A percentile compares a stretch with the other conserved stretches of the same genome.
Evolutionary conservation across 92 coral and sea anemone genomes (phyloP).

Genomic region (Isaurus tuberculatus): DNA sequence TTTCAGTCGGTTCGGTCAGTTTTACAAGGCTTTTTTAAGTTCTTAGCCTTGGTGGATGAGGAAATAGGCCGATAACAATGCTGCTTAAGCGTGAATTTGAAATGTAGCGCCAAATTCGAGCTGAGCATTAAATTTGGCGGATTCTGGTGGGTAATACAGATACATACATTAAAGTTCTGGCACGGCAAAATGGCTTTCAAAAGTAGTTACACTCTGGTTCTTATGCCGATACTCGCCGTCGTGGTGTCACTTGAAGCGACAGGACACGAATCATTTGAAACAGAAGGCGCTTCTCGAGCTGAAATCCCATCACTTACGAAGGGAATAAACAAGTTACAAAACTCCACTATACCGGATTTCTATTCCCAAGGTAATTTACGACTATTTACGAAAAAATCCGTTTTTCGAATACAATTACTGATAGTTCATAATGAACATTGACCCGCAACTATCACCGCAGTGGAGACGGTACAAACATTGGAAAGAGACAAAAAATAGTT

Average conservation of each 20-base stretch:
- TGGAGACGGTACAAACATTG: no score
- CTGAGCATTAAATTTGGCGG: conserved; percentile 18
- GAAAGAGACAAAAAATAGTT: no score
- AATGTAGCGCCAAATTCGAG: conserved; percentile 32
- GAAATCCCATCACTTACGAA: conserved; percentile 22
- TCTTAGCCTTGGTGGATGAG: background rate
- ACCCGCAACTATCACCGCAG: no score
- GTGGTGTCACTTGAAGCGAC: conserved; percentile 33
- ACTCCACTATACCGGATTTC: no score
- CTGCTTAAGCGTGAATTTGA: conserved; percentile 14
- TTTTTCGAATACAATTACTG: no score
- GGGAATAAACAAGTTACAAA: conserved; percentile 2
- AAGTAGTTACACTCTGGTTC: conserved; percentile 14
- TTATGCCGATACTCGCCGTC: conserved; percentile 3
- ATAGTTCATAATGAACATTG: no score
- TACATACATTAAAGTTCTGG: conserved; percentile 9
- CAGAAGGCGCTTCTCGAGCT: conserved; percentile 7
- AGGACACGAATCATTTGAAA: conserved; percentile 3
- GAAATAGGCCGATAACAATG: conserved; percentile 16
- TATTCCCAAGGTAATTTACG: no score
- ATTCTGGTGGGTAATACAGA: conserved; percentile 21
- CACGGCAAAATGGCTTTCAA: conserved; percentile 5
- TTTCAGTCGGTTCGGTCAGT: conserved; percentile 7
- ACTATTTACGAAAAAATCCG: no score
- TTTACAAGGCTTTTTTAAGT: conserved; percentile 7